Evolutionary conservation across 2,113 vertebrate species (phyloP).

Genomic region (Pachycephala philippinensis): DNA sequence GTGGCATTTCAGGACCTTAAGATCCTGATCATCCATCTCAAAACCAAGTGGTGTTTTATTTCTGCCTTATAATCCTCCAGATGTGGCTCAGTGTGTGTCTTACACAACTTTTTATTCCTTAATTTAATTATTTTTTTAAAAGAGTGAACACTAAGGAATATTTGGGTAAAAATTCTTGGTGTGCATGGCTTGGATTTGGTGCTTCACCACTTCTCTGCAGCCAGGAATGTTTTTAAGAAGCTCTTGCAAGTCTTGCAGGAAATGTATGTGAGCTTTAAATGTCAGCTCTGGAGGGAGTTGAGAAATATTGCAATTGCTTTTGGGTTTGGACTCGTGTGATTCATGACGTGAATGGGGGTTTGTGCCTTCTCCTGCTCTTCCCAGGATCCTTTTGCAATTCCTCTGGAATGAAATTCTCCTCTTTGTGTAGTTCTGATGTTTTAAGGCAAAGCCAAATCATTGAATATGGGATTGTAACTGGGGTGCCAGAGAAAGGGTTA

Average conservation of each 20-base stretch:
- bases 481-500: background rate
- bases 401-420: background rate
- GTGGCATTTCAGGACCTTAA: slow-evolving; percentile 22
- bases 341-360: background rate
- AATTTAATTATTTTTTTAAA: background rate
- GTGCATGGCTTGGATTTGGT: slow-evolving; percentile 21
- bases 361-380: slow-evolving; percentile 3
- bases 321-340: background rate
- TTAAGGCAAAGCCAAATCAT: background rate
- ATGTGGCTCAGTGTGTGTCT: slow-evolving; percentile 23
- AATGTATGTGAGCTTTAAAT: slow-evolving; percentile 33
- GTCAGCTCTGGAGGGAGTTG: slow-evolving; percentile 22
- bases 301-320: slow-evolving; percentile 10
- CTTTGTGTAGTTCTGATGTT: background rate
- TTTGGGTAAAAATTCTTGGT: slow-evolving; percentile 16
- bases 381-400: slow-evolving; percentile 2
- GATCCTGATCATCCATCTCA: slow-evolving; percentile 35
- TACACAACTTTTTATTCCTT: background rate
- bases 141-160: background rate
- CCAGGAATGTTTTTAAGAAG: background rate
- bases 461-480: background rate
- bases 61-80: slow-evolving; percentile 33
- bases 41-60: slow-evolving; percentile 52
- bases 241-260: background rate
- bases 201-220: background rate